Evolutionary conservation across 2,113 vertebrate species (phyloP).

Genomic region (Lonchura striata): DNA sequence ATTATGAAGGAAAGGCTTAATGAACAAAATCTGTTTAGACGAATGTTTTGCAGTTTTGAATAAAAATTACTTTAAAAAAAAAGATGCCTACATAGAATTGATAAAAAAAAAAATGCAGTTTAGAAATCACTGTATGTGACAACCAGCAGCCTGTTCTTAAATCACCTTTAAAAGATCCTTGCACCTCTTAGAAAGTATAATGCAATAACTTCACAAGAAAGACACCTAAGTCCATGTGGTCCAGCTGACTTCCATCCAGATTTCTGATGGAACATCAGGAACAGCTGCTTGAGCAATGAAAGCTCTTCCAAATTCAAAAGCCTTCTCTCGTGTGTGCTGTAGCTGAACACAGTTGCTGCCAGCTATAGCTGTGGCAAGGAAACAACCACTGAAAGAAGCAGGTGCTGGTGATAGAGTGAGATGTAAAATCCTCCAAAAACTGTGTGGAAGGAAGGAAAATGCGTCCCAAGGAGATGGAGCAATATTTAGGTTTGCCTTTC

Average conservation of each 20-base stretch:
- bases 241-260: not conserved
- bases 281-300: not conserved
- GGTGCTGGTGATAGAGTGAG: not conserved
- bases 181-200: not conserved
- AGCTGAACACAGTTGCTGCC: not conserved
- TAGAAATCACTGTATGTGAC: not conserved
- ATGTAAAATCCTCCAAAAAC: not conserved
- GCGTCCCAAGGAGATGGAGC: not conserved
- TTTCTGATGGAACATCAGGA: not conserved
- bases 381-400: not conserved
- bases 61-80: not conserved
- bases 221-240: not conserved
- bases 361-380: not conserved
- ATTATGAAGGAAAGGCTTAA: not conserved
- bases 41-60: not conserved
- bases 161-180: not conserved
- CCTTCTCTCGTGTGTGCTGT: not conserved
- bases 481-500: not conserved
- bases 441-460: not conserved
- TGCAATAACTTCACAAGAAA: not conserved
- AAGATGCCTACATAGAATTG: not conserved
- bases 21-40: not conserved
- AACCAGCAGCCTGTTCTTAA: not conserved
- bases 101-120: not conserved
- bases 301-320: not conserved